Percentiles rank a stretch among this genome's conserved stretches.
These are phyloP conservation scores for Platycheirus albimanus DNA, from an alignment of 2,888 invertebrate species.

Conservation along the genomic window DNA sequence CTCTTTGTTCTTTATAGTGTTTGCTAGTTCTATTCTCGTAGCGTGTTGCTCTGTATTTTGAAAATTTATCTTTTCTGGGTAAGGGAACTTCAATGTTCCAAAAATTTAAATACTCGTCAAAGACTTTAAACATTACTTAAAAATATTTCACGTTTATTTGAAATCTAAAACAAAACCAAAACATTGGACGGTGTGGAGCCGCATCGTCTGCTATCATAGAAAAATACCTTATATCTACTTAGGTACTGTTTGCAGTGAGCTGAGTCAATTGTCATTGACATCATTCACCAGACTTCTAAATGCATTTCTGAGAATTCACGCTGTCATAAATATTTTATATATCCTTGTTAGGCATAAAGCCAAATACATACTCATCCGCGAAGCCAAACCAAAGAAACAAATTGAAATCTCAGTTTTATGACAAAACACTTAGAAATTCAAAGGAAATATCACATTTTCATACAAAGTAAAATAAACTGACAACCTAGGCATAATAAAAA, in stretches of 20 bases:
- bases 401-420: constrained; percentile 41
- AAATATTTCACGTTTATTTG: too few relatives aligned
- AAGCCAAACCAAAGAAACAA: constrained; percentile 4
- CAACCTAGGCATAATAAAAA: constrained; percentile 59
- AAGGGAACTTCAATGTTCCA: too few relatives aligned
- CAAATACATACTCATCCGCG: not conserved
- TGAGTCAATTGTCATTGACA: not conserved
- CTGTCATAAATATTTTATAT: constrained; percentile 2
- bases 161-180: too few relatives aligned
- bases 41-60: too few relatives aligned
- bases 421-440: constrained; percentile 51
- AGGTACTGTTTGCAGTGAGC: too few relatives aligned
- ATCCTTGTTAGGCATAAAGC: not conserved
- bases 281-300: not conserved
- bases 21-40: too few relatives aligned
- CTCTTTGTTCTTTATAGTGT: too few relatives aligned
- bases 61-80: too few relatives aligned
- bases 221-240: not conserved
- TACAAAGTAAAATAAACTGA: constrained; percentile 37
- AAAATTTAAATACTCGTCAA: too few relatives aligned
- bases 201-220: not conserved
- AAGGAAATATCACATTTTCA: constrained; percentile 69
- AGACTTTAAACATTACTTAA: too few relatives aligned
- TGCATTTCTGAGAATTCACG: constrained; percentile 32
- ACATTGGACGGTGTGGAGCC: too few relatives aligned